Evolutionary conservation across 1,140 invertebrate species (phyloP).

Genomic region (Zaprionus kolodkinae): DNA sequence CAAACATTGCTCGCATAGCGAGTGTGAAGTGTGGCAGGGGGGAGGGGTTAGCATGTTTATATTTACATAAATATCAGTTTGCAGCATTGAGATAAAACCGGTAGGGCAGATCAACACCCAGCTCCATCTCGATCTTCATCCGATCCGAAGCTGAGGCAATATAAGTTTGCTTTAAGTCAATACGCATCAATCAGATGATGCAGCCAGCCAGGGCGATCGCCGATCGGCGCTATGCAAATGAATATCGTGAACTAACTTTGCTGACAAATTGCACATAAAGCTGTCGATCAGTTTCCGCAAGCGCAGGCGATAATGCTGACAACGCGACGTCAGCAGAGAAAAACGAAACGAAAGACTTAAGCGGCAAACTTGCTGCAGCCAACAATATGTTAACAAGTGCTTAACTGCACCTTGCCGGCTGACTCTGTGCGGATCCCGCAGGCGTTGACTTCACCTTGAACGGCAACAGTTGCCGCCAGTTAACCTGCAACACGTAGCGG

Average conservation of each 20-base stretch:
- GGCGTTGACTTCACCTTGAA: constrained; percentile 77
- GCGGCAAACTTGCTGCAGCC: constrained; percentile 59
- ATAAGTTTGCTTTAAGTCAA: constrained; percentile 55
- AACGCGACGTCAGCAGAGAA: constrained; percentile 79
- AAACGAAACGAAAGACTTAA: constrained; percentile 72
- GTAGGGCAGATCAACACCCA: constrained; percentile 56
- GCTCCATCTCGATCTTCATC: background rate
- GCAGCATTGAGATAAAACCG: constrained; percentile 58
- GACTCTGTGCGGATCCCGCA: constrained; percentile 30
- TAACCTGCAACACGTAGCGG: constrained; percentile 31
- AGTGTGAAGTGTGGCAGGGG: background rate
- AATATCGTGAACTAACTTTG: constrained; percentile 71
- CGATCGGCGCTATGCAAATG: constrained; percentile 74
- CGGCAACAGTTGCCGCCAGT: constrained; percentile 29
- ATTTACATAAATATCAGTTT: constrained; percentile 52
- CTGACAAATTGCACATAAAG: constrained; percentile 83
- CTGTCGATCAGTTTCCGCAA: constrained; percentile 79
- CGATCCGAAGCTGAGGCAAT: constrained; percentile 10
- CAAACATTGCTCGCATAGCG: background rate
- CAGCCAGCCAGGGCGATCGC: background rate
- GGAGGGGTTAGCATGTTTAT: background rate
- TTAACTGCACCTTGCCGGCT: constrained; percentile 74
- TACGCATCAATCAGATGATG: constrained; percentile 64
- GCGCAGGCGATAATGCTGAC: constrained; percentile 72
- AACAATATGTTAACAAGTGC: constrained; percentile 82